A percentile compares a stretch with the other conserved stretches of the same genome.
Evolutionary conservation across 2,797 vertebrate species (phyloP).

Genomic region (Chelidonichthys spinosus): DNA sequence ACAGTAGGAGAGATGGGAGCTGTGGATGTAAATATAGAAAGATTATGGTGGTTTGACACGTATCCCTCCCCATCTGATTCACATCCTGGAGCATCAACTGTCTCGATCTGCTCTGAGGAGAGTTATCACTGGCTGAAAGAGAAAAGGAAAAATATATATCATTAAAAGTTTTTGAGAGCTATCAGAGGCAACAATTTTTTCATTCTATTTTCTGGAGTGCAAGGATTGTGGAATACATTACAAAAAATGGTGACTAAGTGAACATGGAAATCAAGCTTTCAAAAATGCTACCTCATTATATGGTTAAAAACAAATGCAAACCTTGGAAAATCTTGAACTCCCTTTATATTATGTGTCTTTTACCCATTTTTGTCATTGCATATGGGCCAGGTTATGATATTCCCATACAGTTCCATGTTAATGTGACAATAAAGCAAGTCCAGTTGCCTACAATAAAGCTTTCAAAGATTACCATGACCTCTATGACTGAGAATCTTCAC

Average conservation of each 20-base stretch:
- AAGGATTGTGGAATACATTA: not conserved
- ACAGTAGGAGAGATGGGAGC: conserved; percentile 38
- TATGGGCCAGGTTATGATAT: too few relatives aligned
- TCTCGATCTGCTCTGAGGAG: conserved; percentile 26
- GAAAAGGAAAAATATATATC: not conserved
- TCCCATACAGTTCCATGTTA: too few relatives aligned
- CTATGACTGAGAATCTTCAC: too few relatives aligned
- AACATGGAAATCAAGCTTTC: conserved; percentile 2
- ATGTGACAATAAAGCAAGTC: too few relatives aligned
- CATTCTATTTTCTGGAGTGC: not conserved
- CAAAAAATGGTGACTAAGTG: not conserved
- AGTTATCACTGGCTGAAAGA: conserved; percentile 1
- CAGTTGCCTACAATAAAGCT: too few relatives aligned
- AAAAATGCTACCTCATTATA: not conserved
- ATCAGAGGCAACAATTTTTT: not conserved
- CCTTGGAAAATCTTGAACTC: not conserved
- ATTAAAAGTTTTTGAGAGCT: not conserved
- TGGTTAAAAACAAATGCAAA: not conserved
- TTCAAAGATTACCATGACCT: too few relatives aligned
- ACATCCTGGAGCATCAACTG: conserved; percentile 53
- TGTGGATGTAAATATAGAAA: conserved; percentile 65
- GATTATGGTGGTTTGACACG: conserved; percentile 59
- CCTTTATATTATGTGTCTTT: too few relatives aligned
- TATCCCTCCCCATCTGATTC: conserved; percentile 59
- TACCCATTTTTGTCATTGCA: too few relatives aligned